Evolutionary conservation across 2,113 vertebrate genomes (phyloP), one percentile per base, ranked within the genome.

Genomic region (Cinclus mexicanus): DNA sequence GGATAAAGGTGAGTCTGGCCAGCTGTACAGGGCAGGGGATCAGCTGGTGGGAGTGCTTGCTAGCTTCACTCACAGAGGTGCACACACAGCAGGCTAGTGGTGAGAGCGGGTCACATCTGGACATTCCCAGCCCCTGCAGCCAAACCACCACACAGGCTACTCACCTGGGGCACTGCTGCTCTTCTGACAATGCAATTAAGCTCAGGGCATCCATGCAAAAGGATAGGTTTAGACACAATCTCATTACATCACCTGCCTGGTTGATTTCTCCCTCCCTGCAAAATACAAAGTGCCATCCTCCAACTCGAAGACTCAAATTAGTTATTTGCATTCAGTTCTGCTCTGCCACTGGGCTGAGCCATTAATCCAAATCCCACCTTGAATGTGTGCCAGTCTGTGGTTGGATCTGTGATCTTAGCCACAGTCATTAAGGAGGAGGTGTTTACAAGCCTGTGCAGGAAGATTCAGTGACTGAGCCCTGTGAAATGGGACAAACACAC

Each of bases 1-100:
- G 99, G 85, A 99, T 99, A 97, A 99, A 99, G 99, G 99, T 99
- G 93, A 96, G 94, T 29, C 23, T 91, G 42, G 63, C 9, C 7
- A 8, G 14, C 11, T 26, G 21, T 31, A 49, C n/a, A 33, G 37
- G 20, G 37, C 35, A 14, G 47, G 14, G 39, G 2, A 35, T 8
- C 10, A 7, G 37, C 75, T 65, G 42, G 52, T 69, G 56, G 31
- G 20, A 49, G 16, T 1, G 1, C 75, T 85, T 1, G 0, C 29
- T 19, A 57, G 26, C 71, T 52, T 59, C 7, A 41, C 39, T 26
- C 41, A 7, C 29, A 21, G 29, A 42, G 23, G 17, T 16, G 6
- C 25, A 10, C 31, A 13, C 0, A 2, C 29, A 69, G 50, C 46
- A 53, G 47, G 46, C 37, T 83, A 23, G 15, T 47, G 29, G 25